phyloP scores from a whole-genome alignment of 2,888 invertebrate species.

The Tuta absoluta region DNA sequence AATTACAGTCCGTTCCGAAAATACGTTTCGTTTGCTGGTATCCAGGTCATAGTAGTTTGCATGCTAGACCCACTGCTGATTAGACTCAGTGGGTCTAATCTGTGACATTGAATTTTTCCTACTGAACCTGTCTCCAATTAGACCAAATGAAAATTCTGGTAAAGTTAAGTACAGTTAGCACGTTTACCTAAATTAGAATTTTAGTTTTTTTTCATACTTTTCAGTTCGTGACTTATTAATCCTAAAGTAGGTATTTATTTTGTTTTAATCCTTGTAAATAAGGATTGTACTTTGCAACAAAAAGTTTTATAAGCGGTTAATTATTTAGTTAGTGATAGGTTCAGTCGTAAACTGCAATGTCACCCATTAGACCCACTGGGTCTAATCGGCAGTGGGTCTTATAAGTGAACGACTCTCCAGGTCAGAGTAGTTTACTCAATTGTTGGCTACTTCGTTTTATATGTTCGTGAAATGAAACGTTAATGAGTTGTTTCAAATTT shows the following conservation, averaged over 20 bases:
- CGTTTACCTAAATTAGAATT: too few species aligned
- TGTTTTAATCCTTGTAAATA: too few species aligned
- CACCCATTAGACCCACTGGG: too few species aligned
- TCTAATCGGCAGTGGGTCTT: too few species aligned
- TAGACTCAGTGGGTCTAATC: not conserved
- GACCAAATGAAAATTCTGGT: not conserved
- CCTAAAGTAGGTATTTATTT: too few species aligned
- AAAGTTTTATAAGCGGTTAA: too few species aligned
- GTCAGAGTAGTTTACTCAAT: not conserved
- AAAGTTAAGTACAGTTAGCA: too few species aligned
- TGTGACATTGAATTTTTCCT: not conserved
- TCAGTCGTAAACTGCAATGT: too few species aligned
- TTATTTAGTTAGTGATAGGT: too few species aligned
- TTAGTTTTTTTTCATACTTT: too few species aligned
- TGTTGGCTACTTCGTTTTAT: not conserved
- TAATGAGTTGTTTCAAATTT: constrained; percentile 8
- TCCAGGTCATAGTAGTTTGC: constrained; percentile 17
- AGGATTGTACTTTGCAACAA: too few species aligned
- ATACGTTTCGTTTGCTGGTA: constrained; percentile 16
- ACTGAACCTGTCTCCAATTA: not conserved
- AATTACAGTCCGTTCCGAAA: constrained; percentile 18
- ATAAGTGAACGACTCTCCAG: not conserved
- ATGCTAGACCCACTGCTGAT: not conserved
- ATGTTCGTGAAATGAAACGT: constrained; percentile 7
- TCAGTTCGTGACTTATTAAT: too few species aligned